phyloP scores from a whole-genome alignment of 1,140 invertebrate species.

The Vanessa tameamea region DNA sequence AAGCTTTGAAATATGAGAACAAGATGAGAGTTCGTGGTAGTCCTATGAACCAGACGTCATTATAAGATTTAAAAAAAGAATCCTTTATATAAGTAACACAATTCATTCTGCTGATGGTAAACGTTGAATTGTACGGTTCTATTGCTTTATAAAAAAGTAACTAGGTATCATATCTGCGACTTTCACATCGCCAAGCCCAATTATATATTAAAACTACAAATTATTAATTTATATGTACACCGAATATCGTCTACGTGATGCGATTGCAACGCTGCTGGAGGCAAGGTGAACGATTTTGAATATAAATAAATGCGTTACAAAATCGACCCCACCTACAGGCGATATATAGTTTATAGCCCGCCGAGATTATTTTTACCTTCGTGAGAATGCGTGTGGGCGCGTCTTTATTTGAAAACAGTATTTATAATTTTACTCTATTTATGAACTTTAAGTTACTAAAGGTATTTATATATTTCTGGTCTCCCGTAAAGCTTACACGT shows the following conservation, averaged over 20 bases:
- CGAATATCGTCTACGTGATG: conserved; percentile 8
- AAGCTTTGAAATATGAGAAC: no score
- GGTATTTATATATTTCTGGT: background rate
- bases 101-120: background rate
- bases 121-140: no score
- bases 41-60: no score
- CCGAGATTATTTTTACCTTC: conserved; percentile 37
- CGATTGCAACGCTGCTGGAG: conserved; percentile 25
- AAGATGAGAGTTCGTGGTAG: no score
- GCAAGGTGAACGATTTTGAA: conserved; percentile 38
- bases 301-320: conserved; percentile 45
- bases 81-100: no score
- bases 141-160: no score
- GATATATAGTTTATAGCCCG: conserved; percentile 36
- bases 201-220: background rate
- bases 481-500: background rate
- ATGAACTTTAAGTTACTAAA: background rate
- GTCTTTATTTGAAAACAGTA: background rate
- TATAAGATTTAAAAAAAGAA: no score
- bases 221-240: conserved; percentile 28
- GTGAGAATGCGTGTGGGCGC: conserved; percentile 27
- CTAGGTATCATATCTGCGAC: no score
- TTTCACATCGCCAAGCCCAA: background rate
- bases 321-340: conserved; percentile 38
- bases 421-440: background rate